Evolutionary conservation across 1,140 invertebrate genomes (phyloP).

Genomic region (Pseudachorutes palmiensis): DNA sequence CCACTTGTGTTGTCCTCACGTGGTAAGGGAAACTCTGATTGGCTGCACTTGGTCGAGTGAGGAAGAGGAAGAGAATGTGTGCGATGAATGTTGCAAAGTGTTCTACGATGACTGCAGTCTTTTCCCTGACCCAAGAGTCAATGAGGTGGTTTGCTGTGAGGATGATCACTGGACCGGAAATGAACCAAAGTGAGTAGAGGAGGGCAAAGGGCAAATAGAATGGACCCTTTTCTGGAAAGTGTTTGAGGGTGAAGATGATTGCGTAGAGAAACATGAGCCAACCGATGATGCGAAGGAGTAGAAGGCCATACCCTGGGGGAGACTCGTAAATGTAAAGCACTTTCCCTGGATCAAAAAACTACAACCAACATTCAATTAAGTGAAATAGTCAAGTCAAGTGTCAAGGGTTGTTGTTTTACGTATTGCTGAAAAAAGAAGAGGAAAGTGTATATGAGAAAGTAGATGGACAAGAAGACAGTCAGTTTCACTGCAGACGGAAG

Average conservation of each 20-base stretch:
- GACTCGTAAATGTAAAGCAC: slow-evolving; percentile 85
- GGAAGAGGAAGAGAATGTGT: slow-evolving; percentile 68
- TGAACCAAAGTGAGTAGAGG: slow-evolving; percentile 69
- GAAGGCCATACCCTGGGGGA: slow-evolving; percentile 71
- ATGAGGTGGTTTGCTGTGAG: slow-evolving; percentile 72
- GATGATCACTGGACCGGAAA: slow-evolving; percentile 56
- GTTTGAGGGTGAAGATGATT: slow-evolving; percentile 69
- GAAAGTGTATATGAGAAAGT: slow-evolving; percentile 57
- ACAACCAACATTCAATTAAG: slow-evolving; percentile 28
- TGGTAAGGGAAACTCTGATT: slow-evolving; percentile 83
- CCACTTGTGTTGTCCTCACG: slow-evolving; percentile 70
- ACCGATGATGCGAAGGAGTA: slow-evolving; percentile 64
- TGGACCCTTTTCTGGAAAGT: slow-evolving; percentile 65
- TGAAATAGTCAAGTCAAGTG: slow-evolving; percentile 6
- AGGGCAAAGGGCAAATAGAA: slow-evolving; percentile 67
- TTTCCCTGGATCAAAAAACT: slow-evolving; percentile 79
- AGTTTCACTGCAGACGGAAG: slow-evolving; percentile 61
- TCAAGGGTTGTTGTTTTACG: slow-evolving; percentile 45
- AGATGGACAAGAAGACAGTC: slow-evolving; percentile 69
- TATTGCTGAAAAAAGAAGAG: slow-evolving; percentile 70
- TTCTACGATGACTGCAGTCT: slow-evolving; percentile 70
- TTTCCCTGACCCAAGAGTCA: slow-evolving; percentile 84
- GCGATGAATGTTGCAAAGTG: slow-evolving; percentile 65
- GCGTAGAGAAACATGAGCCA: slow-evolving; percentile 79
- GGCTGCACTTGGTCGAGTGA: slow-evolving; percentile 68